Evolutionary conservation across 2,888 invertebrate species (phyloP), one percentile per base, ranked within the genome.

Genomic region (Catocala sponsa): DNA sequence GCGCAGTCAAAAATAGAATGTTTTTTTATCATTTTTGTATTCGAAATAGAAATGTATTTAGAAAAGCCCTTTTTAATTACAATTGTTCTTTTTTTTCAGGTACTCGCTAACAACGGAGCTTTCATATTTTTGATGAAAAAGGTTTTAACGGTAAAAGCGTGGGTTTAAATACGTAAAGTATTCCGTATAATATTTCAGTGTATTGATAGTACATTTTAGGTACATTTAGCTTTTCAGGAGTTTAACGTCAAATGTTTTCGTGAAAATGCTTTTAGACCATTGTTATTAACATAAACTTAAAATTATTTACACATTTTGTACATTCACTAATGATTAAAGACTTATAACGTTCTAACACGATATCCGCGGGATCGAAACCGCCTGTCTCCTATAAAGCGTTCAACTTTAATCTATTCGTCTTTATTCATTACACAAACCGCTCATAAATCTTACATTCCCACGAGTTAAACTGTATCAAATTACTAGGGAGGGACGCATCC

Each of bases 401-500:
- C 76, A 78, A 63, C 68, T 73, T 69, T 77, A 77, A 78, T 77
- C 66, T 78, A 64, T 76, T 76, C 77, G 76, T 78, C 65, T 77
- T 82, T 81, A 81, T 83, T 83, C 81, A 83, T 83, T 80, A 79
- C 76, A 70, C 74, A 73, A 76, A 80, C 77, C 76, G 68, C 70
- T 70, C 78, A 83, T 85, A 85, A 85, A 85, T 84, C 81, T 82
- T 76, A 59, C 80, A 81, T 91, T 92, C 91, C 87, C 91, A 91
- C 85, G 89, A 87, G 85, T 86, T 88, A 86, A 90, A 87, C 88
- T 84, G 85, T 91, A 91, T 91, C 89, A 85, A 87, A 91, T 92
- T 91, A 89, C 90, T 80, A 76, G 79, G 85, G 84, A 71, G 71
- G 79, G 79, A 74, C 84, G 83, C 86, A 84, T 82, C 81, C 81